Conservation (phyloP, 2,888 invertebrate genomes). For the Steinernema hermaphroditum region DNA sequence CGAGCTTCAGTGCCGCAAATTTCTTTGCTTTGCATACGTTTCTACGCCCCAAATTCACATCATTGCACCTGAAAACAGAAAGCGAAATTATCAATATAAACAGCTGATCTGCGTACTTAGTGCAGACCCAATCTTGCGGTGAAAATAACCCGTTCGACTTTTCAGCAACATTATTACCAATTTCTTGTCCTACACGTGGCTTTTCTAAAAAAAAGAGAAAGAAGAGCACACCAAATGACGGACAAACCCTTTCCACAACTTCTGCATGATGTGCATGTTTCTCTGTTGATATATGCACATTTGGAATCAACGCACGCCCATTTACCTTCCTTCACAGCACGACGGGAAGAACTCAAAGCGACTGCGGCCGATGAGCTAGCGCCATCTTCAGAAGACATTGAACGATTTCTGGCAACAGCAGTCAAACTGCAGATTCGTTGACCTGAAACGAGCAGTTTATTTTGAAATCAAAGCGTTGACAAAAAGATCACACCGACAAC, state of each 20-base stretch:
- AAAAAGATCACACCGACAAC: too few species aligned
- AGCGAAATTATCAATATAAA: too few species aligned
- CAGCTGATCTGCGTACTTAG: constrained; percentile 77
- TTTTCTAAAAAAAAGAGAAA: constrained; percentile 44
- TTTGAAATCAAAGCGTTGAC: too few species aligned
- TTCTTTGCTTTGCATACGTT: constrained; percentile 97
- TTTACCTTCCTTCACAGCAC: constrained; percentile 66
- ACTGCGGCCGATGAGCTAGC: too few species aligned
- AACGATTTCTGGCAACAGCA: too few species aligned
- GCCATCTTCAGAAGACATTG: too few species aligned
- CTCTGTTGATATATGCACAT: constrained; percentile 65
- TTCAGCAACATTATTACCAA: constrained; percentile 96
- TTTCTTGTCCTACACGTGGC: constrained; percentile 77
- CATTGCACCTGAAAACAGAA: constrained; percentile 81
- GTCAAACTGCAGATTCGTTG: too few species aligned
- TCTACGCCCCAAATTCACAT: constrained; percentile 96
- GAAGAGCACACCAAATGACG: not conserved
- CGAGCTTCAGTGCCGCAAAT: constrained; percentile 87
- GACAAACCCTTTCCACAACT: constrained; percentile 68
- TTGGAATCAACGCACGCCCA: constrained; percentile 70
- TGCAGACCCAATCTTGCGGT: constrained; percentile 99
- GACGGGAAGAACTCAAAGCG: not conserved
- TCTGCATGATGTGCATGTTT: constrained; percentile 44
- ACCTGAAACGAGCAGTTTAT: too few species aligned
- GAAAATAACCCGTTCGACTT: constrained; percentile 83